A percentile compares a stretch with the other conserved stretches of the same genome.
These are phyloP conservation scores for Anoura caudifer DNA, from an alignment of 2,113 vertebrate species.

Conservation along the genomic window DNA sequence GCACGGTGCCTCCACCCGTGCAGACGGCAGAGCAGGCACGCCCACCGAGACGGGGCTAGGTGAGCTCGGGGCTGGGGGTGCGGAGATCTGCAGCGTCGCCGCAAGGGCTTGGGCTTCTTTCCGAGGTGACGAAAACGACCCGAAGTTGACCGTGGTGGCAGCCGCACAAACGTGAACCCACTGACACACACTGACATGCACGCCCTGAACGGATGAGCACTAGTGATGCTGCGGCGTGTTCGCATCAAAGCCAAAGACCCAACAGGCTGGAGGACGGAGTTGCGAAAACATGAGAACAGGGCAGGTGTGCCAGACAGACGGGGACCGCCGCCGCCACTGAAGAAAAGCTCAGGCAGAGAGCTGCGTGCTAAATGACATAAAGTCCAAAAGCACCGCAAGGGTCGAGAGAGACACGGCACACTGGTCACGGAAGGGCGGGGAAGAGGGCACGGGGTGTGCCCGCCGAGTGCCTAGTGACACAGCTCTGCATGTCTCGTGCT, in stretches of 20 bases:
- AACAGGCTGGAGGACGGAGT: not conserved
- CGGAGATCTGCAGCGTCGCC: rapidly evolving
- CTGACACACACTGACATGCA: not conserved
- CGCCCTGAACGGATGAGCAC: not conserved
- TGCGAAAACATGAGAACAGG: not conserved
- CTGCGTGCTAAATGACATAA: not conserved
- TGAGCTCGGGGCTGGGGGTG: not conserved
- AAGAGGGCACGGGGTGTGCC: not conserved
- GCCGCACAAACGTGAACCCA: not conserved
- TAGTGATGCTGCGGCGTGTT: not conserved
- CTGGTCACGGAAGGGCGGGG: not conserved
- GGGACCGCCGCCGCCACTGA: not conserved
- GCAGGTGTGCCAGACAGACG: not conserved
- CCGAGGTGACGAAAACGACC: not conserved
- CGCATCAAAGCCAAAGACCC: not conserved
- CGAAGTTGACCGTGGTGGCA: not conserved
- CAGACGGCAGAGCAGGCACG: not conserved
- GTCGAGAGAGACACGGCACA: not conserved
- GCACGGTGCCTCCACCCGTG: too few species aligned
- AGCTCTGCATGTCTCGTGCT: not conserved
- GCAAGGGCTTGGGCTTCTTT: not conserved
- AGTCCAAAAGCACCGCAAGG: not conserved
- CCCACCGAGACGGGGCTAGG: not conserved
- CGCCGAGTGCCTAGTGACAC: not conserved
- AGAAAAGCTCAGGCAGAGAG: not conserved